A percentile compares a stretch with the other conserved stretches of the same genome.
Evolutionary conservation across 2,797 vertebrate genomes (phyloP).

Genomic region (Danionella dracula): DNA sequence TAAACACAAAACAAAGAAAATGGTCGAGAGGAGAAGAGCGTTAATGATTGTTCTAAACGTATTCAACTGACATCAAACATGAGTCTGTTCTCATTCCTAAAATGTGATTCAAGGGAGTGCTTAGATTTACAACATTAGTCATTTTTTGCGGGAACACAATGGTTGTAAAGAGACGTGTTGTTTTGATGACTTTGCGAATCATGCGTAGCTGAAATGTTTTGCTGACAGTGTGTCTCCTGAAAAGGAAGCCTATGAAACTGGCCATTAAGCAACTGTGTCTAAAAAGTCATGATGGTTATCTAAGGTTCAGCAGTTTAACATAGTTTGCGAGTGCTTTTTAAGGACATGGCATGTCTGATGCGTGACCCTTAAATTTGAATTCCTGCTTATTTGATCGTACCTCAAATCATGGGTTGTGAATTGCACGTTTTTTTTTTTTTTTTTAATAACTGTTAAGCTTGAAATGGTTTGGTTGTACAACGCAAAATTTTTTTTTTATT

Average conservation of each 20-base stretch:
- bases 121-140: neutral
- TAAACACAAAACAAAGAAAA: slow-evolving; percentile 9
- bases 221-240: slow-evolving; percentile 49
- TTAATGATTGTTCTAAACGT: neutral
- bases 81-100: no score
- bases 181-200: slow-evolving; percentile 23
- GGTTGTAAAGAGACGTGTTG: slow-evolving; percentile 17
- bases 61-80: neutral
- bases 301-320: neutral
- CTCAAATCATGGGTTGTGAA: neutral
- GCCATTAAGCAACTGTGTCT: slow-evolving; percentile 22
- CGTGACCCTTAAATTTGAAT: neutral
- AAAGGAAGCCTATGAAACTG: slow-evolving; percentile 45
- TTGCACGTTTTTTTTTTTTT: neutral
- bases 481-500: no score
- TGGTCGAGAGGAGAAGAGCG: neutral
- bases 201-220: slow-evolving; percentile 50
- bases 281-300: slow-evolving; percentile 1
- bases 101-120: no score
- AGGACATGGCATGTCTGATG: neutral
- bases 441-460: no score
- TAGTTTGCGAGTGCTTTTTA: neutral
- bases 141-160: neutral
- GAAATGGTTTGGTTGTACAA: no score
- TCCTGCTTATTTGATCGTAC: no score